These are phyloP conservation scores for Microchrysa polita DNA, from an alignment of 2,888 invertebrate species.

Conservation along the genomic window DNA sequence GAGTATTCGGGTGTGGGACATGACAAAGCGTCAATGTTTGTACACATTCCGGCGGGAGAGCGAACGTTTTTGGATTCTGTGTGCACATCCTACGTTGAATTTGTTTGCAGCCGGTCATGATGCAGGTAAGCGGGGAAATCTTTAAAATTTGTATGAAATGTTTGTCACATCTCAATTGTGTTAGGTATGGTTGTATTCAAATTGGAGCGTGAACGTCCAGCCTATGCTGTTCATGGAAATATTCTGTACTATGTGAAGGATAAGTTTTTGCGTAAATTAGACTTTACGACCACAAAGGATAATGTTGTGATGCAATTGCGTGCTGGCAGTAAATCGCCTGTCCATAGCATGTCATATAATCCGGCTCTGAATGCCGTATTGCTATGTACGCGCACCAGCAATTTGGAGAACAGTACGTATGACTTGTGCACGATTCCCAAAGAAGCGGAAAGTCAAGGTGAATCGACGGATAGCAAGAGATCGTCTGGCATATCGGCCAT, in stretches of 20 bases:
- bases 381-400: constrained; percentile 82
- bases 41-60: constrained; percentile 94
- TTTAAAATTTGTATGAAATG: neutral
- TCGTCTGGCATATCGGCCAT: constrained; percentile 91
- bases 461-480: constrained; percentile 79
- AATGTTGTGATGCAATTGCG: constrained; percentile 91
- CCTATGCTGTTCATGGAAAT: constrained; percentile 93
- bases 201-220: constrained; percentile 94
- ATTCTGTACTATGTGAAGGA: constrained; percentile 96
- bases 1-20: constrained; percentile 98
- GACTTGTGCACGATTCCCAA: constrained; percentile 92
- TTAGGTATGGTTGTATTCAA: constrained; percentile 68
- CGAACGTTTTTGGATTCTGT: constrained; percentile 97
- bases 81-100: constrained; percentile 93
- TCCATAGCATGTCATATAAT: constrained; percentile 92
- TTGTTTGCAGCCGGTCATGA: constrained; percentile 99
- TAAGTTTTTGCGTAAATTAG: constrained; percentile 86
- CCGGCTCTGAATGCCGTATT: constrained; percentile 96
- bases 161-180: neutral
- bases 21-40: constrained; percentile 91
- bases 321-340: constrained; percentile 75
- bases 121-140: constrained; percentile 75
- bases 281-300: constrained; percentile 94
- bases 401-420: constrained; percentile 90
- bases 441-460: constrained; percentile 59